A percentile compares a stretch with the other conserved stretches of the same genome.
phyloP scores from a whole-genome alignment of 2,797 vertebrate species.

The Ispidina lecontei region DNA sequence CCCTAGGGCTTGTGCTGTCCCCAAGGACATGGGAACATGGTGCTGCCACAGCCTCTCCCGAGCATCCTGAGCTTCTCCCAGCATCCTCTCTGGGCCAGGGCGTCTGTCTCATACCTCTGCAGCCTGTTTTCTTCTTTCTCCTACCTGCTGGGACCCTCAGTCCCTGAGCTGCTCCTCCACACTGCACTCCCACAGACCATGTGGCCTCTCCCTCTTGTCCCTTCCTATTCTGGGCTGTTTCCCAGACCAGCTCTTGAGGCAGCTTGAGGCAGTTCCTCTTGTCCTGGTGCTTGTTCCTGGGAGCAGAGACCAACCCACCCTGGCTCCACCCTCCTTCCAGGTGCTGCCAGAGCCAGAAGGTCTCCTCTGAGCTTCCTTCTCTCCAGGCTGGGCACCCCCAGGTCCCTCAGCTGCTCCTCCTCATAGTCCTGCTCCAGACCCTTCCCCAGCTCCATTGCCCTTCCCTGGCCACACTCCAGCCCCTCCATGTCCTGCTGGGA shows the following conservation, averaged over 20 bases:
- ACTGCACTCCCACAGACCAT: fast-evolving
- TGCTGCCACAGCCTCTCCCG: neutral
- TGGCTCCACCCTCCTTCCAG: too few relatives aligned
- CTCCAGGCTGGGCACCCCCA: too few relatives aligned
- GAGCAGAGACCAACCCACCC: too few relatives aligned
- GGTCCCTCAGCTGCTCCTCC: too few relatives aligned
- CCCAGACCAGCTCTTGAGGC: neutral
- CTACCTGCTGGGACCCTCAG: neutral
- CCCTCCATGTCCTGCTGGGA: too few relatives aligned
- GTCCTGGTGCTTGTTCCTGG: too few relatives aligned
- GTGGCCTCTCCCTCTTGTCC: neutral
- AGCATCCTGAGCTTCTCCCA: neutral
- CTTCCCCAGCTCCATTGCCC: too few relatives aligned
- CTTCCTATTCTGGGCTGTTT: neutral
- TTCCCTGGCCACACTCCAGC: too few relatives aligned
- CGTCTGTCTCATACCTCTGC: neutral
- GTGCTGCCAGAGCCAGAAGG: too few relatives aligned
- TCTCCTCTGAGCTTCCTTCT: too few relatives aligned
- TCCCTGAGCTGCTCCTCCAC: neutral
- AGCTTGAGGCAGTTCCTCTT: too few relatives aligned
- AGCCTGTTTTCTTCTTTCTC: neutral
- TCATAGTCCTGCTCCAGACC: too few relatives aligned
- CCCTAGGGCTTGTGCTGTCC: neutral
- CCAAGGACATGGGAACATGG: fast-evolving
- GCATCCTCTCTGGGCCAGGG: neutral